Evolutionary conservation across 1,140 invertebrate species (phyloP), one percentile per base, ranked within the genome.

Genomic region (Agrypnia vestita): DNA sequence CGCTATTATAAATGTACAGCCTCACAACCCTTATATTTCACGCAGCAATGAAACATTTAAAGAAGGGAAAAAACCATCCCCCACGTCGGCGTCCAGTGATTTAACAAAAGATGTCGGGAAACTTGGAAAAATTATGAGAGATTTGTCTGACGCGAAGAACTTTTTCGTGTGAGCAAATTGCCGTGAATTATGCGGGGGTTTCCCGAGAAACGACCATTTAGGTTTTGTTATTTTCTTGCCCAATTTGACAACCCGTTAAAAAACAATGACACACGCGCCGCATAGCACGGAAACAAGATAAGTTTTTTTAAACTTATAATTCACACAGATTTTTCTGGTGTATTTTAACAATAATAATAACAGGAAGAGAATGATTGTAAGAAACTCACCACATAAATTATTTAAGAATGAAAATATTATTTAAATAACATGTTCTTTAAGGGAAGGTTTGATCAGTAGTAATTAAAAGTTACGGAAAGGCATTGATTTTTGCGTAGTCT

Each of bases 81-180:
- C 4, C n/a, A 64, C 11, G 61, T 67, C 25, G n/a, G 25, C 19
- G 61, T 62, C 64, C 64, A 15, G 44, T 69, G 44, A 69, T 49
- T 69, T 69, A 46, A 69, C n/a, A 69, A 69, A 69, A 69, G 64
- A 69, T 21, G 64, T 49, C 64, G 44, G 21, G 35, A 47, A 69
- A 69, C 44, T 47, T 69, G 64, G 44, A 69, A 69, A 69, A 69
- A 69, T 69, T 69, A 69, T 69, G 43, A 69, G 43, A 69, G 64
- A 69, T 69, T 69, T 69, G 64, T 69, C 64, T 69, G 64, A 69
- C 64, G 7, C n/a, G 8, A 43, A 19, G 19, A 64, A 35, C n/a
- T 69, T 69, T 69, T 69, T 46, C 64, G n/a, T 69, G 64, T 46
- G 64, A 46, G 64, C 64, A 69, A 69, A 69, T 69, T 69, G 64